Percentiles rank a stretch among this genome's conserved stretches.
Evolutionary conservation across 2,888 invertebrate genomes (phyloP).

Genomic region (Hemaris fuciformis): DNA sequence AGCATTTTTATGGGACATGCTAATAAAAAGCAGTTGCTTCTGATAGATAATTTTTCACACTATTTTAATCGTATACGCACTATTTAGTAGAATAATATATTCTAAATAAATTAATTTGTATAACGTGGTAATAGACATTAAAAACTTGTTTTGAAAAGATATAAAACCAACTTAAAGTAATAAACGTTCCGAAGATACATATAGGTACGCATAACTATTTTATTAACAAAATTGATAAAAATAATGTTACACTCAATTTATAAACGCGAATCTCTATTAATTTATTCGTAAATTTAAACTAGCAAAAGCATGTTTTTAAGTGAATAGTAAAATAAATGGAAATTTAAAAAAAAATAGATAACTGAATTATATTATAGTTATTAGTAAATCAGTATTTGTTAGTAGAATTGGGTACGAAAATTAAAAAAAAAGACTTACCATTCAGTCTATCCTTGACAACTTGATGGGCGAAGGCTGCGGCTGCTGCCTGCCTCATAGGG

Average conservation of each 20-base stretch:
- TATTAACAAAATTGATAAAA: too few relatives aligned
- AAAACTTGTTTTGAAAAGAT: neutral
- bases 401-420: neutral
- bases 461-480: slow-evolving; percentile 89
- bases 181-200: too few relatives aligned
- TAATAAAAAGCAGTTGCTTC: neutral
- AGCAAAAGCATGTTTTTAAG: too few relatives aligned
- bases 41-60: neutral
- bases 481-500: slow-evolving; percentile 84
- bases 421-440: slow-evolving; percentile 81
- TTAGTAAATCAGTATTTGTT: neutral
- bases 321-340: too few relatives aligned
- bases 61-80: too few relatives aligned
- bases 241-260: too few relatives aligned
- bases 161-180: neutral
- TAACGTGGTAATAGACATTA: neutral
- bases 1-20: too few relatives aligned
- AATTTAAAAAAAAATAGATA: too few relatives aligned
- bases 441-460: slow-evolving; percentile 91
- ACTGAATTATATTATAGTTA: neutral
- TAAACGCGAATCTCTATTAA: too few relatives aligned
- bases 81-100: neutral
- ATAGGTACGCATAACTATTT: too few relatives aligned
- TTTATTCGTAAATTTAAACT: too few relatives aligned
- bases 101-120: neutral